A percentile compares a stretch with the other conserved stretches of the same genome.
Evolutionary conservation across 1,140 invertebrate genomes (phyloP).

Genomic region (Trichonephila clavipes): DNA sequence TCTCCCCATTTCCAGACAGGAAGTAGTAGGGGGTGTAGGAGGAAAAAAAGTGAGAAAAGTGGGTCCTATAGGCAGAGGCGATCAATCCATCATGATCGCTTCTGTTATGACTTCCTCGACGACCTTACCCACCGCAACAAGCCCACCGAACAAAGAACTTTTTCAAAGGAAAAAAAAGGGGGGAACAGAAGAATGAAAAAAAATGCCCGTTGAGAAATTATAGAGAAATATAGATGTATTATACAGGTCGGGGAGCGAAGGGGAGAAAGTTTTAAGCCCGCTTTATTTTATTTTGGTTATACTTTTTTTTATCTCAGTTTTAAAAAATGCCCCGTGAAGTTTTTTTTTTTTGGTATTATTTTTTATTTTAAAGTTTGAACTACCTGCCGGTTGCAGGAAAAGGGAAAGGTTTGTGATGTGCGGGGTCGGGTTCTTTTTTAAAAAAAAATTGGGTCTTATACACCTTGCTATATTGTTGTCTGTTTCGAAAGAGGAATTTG

Average conservation of each 20-base stretch:
- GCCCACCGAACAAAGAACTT: slow-evolving; percentile 65
- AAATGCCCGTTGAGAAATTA: slow-evolving; percentile 14
- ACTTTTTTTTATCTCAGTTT: neutral
- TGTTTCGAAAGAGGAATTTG: neutral
- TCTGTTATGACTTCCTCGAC: slow-evolving; percentile 69
- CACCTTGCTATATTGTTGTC: neutral
- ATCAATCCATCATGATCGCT: slow-evolving; percentile 71
- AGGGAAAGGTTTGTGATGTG: neutral
- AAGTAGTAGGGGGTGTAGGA: neutral
- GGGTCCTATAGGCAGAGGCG: slow-evolving; percentile 22
- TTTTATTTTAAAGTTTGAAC: slow-evolving; percentile 62
- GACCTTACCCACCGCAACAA: slow-evolving; percentile 65
- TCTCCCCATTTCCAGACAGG: neutral
- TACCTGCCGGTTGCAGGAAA: slow-evolving; percentile 44
- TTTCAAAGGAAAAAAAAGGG: neutral
- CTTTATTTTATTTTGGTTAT: neutral
- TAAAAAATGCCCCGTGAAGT: neutral
- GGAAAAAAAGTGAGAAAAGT: neutral
- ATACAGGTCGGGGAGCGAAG: slow-evolving; percentile 15
- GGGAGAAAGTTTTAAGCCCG: neutral
- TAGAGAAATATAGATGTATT: slow-evolving; percentile 23
- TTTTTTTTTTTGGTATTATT: neutral
- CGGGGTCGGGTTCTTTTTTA: neutral
- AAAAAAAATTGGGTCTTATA: neutral
- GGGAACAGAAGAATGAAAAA: neutral